Conservation (phyloP, 2,113 vertebrate species). For the Emydura subglobosa region DNA sequence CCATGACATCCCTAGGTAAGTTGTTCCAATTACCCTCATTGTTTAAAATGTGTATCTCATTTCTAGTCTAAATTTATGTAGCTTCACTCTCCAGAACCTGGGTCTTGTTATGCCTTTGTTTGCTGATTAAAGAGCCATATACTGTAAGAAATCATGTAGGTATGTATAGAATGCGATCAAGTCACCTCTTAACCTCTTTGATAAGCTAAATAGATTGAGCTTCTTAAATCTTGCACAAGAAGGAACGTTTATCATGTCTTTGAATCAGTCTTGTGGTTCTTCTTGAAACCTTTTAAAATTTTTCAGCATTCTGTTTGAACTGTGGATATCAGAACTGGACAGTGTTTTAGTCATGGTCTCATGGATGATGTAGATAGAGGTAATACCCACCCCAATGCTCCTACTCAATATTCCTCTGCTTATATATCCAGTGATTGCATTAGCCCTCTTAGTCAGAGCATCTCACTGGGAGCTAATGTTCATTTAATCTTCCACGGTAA, state of each 20-base stretch:
- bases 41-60: neutral
- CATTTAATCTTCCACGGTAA: neutral
- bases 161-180: neutral
- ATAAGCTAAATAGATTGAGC: neutral
- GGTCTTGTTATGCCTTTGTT: neutral
- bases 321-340: neutral
- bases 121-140: neutral
- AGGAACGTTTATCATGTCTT: neutral
- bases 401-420: neutral
- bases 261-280: neutral
- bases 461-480: neutral
- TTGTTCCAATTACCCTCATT: neutral
- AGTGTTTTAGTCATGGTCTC: neutral
- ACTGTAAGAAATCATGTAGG: neutral
- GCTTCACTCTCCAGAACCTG: neutral
- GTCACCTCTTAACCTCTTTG: neutral
- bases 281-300: neutral
- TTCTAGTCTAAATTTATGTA: neutral
- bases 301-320: neutral
- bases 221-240: neutral
- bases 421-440: neutral
- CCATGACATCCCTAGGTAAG: neutral
- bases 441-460: neutral
- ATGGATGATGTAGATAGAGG: neutral
- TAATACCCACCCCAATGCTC: rapidly evolving